phyloP scores from a whole-genome alignment of 2,113 vertebrate species.

The Mastomys coucha region DNA sequence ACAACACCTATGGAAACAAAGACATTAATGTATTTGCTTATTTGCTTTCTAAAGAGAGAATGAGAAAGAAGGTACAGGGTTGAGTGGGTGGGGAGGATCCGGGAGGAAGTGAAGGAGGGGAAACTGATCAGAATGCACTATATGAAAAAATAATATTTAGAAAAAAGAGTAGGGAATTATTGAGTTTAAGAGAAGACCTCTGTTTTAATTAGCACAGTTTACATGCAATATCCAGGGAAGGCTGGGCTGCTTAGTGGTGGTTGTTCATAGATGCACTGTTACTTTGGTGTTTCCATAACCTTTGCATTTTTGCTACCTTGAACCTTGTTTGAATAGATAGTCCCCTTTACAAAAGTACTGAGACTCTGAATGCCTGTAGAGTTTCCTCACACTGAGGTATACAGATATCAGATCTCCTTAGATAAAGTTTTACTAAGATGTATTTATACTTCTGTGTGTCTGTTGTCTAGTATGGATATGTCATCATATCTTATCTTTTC shows the following conservation, averaged over 20 bases:
- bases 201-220: background rate
- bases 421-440: background rate
- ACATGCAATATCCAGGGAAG: background rate
- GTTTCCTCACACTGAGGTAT: background rate
- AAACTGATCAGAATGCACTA: background rate
- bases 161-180: background rate
- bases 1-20: background rate
- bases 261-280: background rate
- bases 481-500: background rate
- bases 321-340: background rate
- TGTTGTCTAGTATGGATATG: background rate
- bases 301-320: background rate
- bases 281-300: background rate
- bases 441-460: background rate
- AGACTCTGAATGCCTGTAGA: background rate
- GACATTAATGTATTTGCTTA: background rate
- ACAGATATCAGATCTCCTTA: background rate
- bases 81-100: background rate
- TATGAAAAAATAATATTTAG: background rate
- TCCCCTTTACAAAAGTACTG: background rate
- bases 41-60: background rate
- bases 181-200: background rate
- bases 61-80: background rate
- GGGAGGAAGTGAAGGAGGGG: background rate
- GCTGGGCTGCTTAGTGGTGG: background rate